phyloP scores from a whole-genome alignment of 1,140 invertebrate genomes.

The Pollicipes pollicipes region DNA sequence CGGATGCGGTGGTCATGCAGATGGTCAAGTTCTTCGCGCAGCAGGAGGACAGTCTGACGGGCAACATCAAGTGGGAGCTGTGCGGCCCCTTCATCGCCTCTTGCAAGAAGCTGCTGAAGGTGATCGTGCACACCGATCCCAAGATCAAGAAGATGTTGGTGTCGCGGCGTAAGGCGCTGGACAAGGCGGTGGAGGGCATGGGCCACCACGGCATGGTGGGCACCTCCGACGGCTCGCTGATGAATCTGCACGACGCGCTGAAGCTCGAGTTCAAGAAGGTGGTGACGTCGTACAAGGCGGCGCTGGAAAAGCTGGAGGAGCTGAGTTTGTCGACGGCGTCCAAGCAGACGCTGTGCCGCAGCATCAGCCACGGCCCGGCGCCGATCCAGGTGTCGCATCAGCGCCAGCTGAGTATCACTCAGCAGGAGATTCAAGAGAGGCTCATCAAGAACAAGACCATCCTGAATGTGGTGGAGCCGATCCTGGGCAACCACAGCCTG shows the following conservation, averaged over 20 bases:
- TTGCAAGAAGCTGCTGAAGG: slow-evolving; percentile 37
- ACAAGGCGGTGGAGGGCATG: slow-evolving; percentile 60
- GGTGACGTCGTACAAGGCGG: slow-evolving; percentile 67
- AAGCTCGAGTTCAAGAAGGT: slow-evolving; percentile 65
- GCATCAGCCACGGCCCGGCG: slow-evolving; percentile 44
- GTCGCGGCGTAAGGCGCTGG: slow-evolving; percentile 46
- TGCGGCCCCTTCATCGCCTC: slow-evolving; percentile 32
- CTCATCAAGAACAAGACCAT: slow-evolving; percentile 81
- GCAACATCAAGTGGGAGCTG: slow-evolving; percentile 29
- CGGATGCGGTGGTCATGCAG: slow-evolving; percentile 57
- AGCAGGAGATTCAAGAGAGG: slow-evolving; percentile 58
- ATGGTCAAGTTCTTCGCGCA: slow-evolving; percentile 57
- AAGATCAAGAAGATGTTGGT: slow-evolving; percentile 38
- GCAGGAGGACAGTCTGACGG: slow-evolving; percentile 29
- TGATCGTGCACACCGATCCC: slow-evolving; percentile 37
- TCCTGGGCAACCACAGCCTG: slow-evolving; percentile 34
- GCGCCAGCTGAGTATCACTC: slow-evolving; percentile 58
- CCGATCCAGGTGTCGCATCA: slow-evolving; percentile 76
- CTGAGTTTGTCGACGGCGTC: slow-evolving; percentile 36
- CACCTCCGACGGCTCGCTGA: slow-evolving; percentile 36
- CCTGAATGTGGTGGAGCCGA: slow-evolving; percentile 60
- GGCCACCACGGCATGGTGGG: slow-evolving; percentile 69
- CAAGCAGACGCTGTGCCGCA: slow-evolving; percentile 15
- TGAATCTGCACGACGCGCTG: slow-evolving; percentile 44
- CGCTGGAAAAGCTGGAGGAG: slow-evolving; percentile 69